A percentile compares a stretch with the other conserved stretches of the same genome.
These are phyloP conservation scores for Eremophila alpestris DNA, from an alignment of 2,797 vertebrate species.

Conservation along the genomic window DNA sequence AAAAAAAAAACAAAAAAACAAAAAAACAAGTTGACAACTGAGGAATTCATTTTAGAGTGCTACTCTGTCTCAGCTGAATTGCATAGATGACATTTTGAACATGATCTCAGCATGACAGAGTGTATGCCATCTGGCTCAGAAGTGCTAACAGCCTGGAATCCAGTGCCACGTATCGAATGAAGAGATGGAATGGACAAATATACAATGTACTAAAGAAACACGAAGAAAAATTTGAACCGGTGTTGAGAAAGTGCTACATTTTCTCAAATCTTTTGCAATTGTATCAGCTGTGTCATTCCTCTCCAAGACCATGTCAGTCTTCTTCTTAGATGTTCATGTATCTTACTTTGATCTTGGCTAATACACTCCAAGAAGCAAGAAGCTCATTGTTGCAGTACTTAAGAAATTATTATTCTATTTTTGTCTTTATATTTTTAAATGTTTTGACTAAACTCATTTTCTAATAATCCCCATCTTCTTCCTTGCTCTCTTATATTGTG, in stretches of 20 bases:
- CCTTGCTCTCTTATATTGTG: constrained; percentile 10
- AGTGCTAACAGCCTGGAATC: constrained; percentile 56
- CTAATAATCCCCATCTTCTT: constrained; percentile 42
- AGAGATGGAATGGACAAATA: constrained; percentile 51
- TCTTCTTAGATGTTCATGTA: not conserved
- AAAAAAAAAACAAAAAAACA: not conserved
- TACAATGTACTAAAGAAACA: constrained; percentile 3
- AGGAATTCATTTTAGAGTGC: constrained; percentile 32
- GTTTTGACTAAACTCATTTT: constrained; percentile 54
- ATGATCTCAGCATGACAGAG: constrained; percentile 61
- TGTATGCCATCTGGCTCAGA: constrained; percentile 61
- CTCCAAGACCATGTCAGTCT: not conserved
- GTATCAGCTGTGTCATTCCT: not conserved
- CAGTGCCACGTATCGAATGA: not conserved
- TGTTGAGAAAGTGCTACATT: not conserved
- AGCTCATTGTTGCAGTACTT: constrained; percentile 13
- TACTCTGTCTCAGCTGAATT: constrained; percentile 6
- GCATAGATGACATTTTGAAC: constrained; percentile 62
- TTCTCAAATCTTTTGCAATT: not conserved
- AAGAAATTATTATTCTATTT: constrained; percentile 51
- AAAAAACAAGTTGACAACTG: not conserved
- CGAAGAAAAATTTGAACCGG: constrained; percentile 11
- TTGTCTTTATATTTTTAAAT: constrained; percentile 45
- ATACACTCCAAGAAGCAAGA: not conserved
- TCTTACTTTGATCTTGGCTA: not conserved